Evolutionary conservation across 2,113 vertebrate species (phyloP).

Genomic region (Strix uralensis): DNA sequence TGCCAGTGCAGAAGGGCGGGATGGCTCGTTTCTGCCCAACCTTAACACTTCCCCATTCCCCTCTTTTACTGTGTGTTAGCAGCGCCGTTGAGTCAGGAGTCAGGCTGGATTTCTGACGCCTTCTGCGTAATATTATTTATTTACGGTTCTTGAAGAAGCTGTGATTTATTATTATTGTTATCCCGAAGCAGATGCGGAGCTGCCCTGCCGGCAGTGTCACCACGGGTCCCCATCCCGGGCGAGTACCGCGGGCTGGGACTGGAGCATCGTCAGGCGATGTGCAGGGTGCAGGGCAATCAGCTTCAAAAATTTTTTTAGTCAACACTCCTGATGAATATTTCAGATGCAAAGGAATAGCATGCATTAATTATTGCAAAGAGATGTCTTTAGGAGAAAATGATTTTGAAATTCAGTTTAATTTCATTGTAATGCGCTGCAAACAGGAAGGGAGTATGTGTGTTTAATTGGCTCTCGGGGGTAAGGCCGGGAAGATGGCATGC

Average conservation of each 20-base stretch:
- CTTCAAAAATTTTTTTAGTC: not conserved
- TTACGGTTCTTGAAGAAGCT: not conserved
- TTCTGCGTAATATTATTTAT: not conserved
- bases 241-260: not conserved
- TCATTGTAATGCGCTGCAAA: slow-evolving; percentile 74
- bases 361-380: slow-evolving; percentile 80
- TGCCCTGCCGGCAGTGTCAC: not conserved
- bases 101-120: not conserved
- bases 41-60: not conserved
- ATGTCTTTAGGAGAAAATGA: slow-evolving; percentile 77
- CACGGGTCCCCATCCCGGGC: not conserved
- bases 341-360: slow-evolving; percentile 64
- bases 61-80: not conserved
- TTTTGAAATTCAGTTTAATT: slow-evolving; percentile 79
- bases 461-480: slow-evolving; percentile 91
- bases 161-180: not conserved
- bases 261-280: not conserved
- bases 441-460: slow-evolving; percentile 77
- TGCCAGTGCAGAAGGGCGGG: not conserved
- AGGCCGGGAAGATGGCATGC: slow-evolving; percentile 85
- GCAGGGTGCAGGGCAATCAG: slow-evolving; percentile 12
- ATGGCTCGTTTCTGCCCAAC: not conserved
- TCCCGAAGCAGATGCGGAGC: not conserved
- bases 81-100: not conserved
- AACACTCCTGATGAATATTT: slow-evolving; percentile 55